These are phyloP conservation scores for Hypercompe scribonia DNA, from an alignment of 2,888 invertebrate genomes.

Conservation along the genomic window DNA sequence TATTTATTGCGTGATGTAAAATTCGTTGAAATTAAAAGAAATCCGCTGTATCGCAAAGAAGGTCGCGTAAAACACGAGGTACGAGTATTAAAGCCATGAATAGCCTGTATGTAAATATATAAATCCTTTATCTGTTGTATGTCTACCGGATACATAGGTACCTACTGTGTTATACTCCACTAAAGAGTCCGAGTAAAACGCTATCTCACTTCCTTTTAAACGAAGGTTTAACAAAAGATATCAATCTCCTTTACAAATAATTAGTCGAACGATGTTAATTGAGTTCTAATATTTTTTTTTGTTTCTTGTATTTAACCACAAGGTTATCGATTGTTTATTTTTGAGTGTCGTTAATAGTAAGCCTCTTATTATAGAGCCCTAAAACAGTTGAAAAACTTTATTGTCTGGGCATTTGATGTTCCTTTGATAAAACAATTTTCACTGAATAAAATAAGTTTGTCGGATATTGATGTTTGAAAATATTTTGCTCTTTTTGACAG, in stretches of 20 bases:
- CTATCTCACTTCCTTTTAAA: constrained; percentile 44
- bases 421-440: too few relatives aligned
- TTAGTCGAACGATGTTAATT: constrained; percentile 39
- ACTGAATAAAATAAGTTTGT: too few relatives aligned
- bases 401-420: too few relatives aligned
- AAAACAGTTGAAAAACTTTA: neutral
- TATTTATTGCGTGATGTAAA: too few relatives aligned
- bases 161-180: constrained; percentile 32
- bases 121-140: constrained; percentile 14
- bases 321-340: constrained; percentile 1
- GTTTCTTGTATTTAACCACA: constrained; percentile 7
- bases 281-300: constrained; percentile 40
- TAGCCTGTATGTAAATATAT: constrained; percentile 21
- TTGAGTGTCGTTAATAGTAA: neutral
- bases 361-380: neutral
- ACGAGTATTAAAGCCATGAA: neutral
- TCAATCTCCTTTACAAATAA: constrained; percentile 44
- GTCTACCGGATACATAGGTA: constrained; percentile 28
- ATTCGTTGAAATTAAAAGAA: too few relatives aligned
- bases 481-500: too few relatives aligned
- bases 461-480: too few relatives aligned
- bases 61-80: neutral
- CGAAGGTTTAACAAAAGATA: constrained; percentile 46
- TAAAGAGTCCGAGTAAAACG: constrained; percentile 35
- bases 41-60: neutral